Percentiles rank a stretch among this genome's conserved stretches.
Evolutionary conservation across 2,113 vertebrate genomes (phyloP).

Genomic region (Epinephelus cyanopodus): DNA sequence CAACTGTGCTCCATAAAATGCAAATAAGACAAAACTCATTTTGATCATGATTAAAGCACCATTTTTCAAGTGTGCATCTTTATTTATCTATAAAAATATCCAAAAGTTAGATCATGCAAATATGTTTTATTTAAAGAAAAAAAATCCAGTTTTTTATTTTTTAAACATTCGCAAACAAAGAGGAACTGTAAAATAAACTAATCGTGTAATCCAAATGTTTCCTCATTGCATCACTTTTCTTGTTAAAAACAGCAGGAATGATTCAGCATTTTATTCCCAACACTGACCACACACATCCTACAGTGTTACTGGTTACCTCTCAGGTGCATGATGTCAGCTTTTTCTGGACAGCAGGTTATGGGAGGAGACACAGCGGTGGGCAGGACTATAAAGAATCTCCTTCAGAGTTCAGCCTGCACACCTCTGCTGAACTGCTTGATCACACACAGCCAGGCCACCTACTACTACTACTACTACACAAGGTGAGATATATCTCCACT

Average conservation of each 20-base stretch:
- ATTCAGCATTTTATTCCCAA: neutral
- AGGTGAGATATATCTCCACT: conserved; percentile 45
- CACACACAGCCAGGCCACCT: neutral
- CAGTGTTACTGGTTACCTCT: neutral
- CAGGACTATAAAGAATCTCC: conserved; percentile 47
- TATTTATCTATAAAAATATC: neutral
- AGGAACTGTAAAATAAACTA: neutral
- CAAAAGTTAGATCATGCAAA: no score
- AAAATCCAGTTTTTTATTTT: no score
- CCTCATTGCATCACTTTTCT: neutral
- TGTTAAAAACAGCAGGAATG: conserved; percentile 3
- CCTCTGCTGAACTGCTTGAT: neutral
- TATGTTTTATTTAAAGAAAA: no score
- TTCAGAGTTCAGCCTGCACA: neutral
- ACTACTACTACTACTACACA: no score
- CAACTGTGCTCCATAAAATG: neutral
- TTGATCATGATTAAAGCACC: neutral
- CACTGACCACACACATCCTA: neutral
- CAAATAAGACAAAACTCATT: neutral
- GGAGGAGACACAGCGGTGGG: conserved; percentile 42
- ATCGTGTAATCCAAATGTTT: neutral
- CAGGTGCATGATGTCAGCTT: conserved; percentile 8
- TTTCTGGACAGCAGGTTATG: neutral
- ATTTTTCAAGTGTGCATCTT: neutral
- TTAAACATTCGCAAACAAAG: neutral